Percentiles rank a stretch among this genome's conserved stretches.
Conservation (phyloP, 1,140 invertebrate genomes). For the Asbolus verrucosus region DNA sequence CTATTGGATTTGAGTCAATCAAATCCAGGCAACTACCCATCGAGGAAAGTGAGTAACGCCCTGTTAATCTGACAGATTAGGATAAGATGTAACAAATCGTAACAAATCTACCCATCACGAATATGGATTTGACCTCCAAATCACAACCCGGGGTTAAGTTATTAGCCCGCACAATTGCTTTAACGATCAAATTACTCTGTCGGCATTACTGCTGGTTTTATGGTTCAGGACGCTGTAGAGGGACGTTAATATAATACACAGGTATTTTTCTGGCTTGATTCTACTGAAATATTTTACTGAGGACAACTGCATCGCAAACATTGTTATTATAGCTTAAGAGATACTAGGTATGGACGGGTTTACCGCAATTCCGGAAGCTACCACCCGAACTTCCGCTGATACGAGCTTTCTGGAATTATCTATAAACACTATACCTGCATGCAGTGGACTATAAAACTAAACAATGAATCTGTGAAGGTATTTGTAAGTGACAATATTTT, state of each 20-base stretch:
- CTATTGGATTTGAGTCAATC: too few species aligned
- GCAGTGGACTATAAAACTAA: not conserved
- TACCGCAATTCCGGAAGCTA: not conserved
- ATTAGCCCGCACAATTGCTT: slow-evolving; percentile 39
- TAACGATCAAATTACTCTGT: slow-evolving; percentile 41
- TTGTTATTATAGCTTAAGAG: slow-evolving; percentile 14
- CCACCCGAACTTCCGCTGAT: slow-evolving; percentile 28
- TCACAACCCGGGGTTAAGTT: slow-evolving; percentile 28
- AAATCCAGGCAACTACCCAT: too few species aligned
- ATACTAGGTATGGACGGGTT: slow-evolving; percentile 1
- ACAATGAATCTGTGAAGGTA: too few species aligned
- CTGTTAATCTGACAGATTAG: too few species aligned
- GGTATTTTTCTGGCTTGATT: not conserved
- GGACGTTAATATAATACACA: not conserved
- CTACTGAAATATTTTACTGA: not conserved
- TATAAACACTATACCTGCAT: slow-evolving; percentile 1
- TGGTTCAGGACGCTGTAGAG: slow-evolving; percentile 12
- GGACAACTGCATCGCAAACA: not conserved
- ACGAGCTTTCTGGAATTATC: not conserved
- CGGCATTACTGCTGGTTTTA: slow-evolving; percentile 6
- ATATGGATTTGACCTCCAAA: slow-evolving; percentile 41
- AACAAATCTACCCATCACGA: slow-evolving; percentile 23
- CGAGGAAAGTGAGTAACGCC: too few species aligned
- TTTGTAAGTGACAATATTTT: too few species aligned
- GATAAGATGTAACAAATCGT: slow-evolving; percentile 1